Percentiles rank a stretch among this genome's conserved stretches.
phyloP scores from a whole-genome alignment of 2,888 invertebrate species.

The Drosophila robusta region DNA sequence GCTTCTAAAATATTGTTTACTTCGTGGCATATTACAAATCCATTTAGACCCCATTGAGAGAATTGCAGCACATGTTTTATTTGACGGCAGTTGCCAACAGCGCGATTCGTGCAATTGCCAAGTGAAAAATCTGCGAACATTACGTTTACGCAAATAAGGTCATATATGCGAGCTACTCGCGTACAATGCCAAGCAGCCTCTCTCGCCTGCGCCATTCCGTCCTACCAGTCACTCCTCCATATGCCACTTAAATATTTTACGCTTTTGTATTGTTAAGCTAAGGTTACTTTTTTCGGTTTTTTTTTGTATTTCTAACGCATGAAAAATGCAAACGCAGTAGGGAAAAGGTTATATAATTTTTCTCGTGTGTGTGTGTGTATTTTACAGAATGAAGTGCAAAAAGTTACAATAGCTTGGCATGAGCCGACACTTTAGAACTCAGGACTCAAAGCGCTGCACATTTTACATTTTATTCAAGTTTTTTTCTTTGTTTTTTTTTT shows the following conservation, averaged over 20 bases:
- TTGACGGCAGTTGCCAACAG: constrained; percentile 51
- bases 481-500: not conserved
- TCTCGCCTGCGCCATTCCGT: not conserved
- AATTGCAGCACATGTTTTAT: constrained; percentile 32
- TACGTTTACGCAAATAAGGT: constrained; percentile 71
- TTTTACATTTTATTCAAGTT: constrained; percentile 24
- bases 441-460: constrained; percentile 3
- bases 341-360: constrained; percentile 29
- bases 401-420: constrained; percentile 5
- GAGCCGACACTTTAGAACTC: not conserved
- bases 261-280: constrained; percentile 68
- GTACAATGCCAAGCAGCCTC: constrained; percentile 11
- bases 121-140: constrained; percentile 48
- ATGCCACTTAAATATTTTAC: constrained; percentile 71
- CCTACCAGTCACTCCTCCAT: constrained; percentile 13
- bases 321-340: constrained; percentile 25
- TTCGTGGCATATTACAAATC: constrained; percentile 17
- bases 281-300: constrained; percentile 19
- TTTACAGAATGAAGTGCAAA: not conserved
- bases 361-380: not conserved
- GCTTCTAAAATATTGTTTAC: constrained; percentile 7
- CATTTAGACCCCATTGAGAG: constrained; percentile 14
- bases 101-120: constrained; percentile 51
- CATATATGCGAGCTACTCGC: constrained; percentile 30
- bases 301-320: constrained; percentile 47